Conservation (phyloP, 2,113 vertebrate genomes). For the Strigops habroptila region DNA sequence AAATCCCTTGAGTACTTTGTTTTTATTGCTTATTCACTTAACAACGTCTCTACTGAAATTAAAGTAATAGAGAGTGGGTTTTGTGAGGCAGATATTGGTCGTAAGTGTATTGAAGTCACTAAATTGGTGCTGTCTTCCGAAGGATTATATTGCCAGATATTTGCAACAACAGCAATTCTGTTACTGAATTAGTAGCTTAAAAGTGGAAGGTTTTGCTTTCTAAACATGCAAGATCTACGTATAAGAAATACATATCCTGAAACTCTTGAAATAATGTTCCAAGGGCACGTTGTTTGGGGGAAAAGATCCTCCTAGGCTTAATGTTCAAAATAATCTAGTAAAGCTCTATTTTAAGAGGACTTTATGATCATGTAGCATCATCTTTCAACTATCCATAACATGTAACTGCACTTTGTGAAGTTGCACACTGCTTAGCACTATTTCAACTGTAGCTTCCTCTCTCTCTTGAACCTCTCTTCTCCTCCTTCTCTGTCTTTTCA, state of each 20-base stretch:
- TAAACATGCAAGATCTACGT: not conserved
- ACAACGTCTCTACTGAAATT: not conserved
- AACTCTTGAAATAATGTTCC: not conserved
- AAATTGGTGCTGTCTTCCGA: not conserved
- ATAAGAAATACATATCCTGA: not conserved
- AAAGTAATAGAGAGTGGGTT: not conserved
- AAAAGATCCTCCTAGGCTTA: not conserved
- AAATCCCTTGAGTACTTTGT: not conserved
- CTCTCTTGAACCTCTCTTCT: not conserved
- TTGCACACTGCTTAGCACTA: not conserved
- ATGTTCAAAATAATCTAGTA: not conserved
- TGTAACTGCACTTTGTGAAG: not conserved
- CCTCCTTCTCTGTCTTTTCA: not conserved
- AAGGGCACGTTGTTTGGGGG: not conserved
- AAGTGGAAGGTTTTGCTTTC: not conserved
- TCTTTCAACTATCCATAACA: rapidly evolving
- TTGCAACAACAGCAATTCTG: not conserved
- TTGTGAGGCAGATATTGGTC: not conserved
- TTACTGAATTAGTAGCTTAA: not conserved
- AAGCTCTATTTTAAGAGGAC: not conserved
- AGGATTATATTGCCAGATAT: not conserved
- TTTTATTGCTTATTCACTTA: conserved; percentile 4
- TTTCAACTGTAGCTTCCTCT: not conserved
- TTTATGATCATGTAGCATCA: not conserved
- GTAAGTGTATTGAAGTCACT: not conserved